Conservation (phyloP, 2,113 vertebrate genomes). For the Ochotona princeps region DNA sequence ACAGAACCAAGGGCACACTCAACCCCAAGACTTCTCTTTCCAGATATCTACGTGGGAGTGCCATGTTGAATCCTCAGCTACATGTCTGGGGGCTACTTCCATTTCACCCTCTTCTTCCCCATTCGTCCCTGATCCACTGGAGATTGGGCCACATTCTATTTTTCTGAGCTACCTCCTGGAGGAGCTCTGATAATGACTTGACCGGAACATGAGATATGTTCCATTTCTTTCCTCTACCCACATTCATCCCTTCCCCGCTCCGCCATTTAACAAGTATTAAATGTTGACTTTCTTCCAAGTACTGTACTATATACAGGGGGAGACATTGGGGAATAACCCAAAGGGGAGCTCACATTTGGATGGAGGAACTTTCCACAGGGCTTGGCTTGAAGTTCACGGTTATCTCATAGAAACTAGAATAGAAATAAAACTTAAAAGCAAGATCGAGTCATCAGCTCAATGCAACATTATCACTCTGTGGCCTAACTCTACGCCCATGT, state of each 20-base stretch:
- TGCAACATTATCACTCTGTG: neutral
- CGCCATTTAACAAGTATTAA: slow-evolving; percentile 14
- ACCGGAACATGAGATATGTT: neutral
- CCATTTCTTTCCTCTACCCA: neutral
- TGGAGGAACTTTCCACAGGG: neutral
- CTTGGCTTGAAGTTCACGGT: slow-evolving; percentile 41
- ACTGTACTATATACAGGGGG: neutral
- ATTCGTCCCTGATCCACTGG: neutral
- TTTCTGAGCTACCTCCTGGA: neutral
- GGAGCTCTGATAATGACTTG: slow-evolving; percentile 5
- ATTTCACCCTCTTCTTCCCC: neutral
- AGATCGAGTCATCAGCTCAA: neutral
- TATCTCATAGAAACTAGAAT: slow-evolving; percentile 29
- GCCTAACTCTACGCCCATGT: neutral
- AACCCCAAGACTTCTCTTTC: neutral
- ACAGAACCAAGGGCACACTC: neutral
- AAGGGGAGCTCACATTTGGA: neutral
- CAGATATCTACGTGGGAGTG: neutral
- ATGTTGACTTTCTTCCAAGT: neutral
- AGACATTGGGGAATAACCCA: neutral
- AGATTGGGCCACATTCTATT: neutral
- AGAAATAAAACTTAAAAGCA: slow-evolving; percentile 54
- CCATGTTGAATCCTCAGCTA: neutral
- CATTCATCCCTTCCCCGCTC: slow-evolving; percentile 6
- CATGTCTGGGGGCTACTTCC: neutral